Conservation (phyloP, 1,140 invertebrate species). For the Saxidomus purpurata region DNA sequence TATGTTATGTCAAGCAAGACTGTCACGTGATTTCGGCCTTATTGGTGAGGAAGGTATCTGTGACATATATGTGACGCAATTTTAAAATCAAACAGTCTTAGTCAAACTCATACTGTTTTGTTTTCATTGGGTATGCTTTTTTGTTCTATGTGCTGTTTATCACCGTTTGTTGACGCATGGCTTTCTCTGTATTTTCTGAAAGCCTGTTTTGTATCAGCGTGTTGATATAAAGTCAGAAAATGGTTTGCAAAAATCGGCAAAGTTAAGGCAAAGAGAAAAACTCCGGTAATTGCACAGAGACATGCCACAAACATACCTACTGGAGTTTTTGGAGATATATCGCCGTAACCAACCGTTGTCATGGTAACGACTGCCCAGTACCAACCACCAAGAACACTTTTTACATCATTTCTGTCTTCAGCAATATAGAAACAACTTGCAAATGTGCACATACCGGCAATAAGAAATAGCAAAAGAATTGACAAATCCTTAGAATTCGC, state of each 20-base stretch:
- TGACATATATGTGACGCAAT: no score
- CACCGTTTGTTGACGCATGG: no score
- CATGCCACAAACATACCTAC: conserved; percentile 97
- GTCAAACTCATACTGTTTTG: no score
- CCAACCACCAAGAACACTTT: conserved; percentile 46
- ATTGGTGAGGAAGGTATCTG: no score
- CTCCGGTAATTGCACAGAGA: conserved; percentile 96
- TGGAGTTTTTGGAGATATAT: conserved; percentile 71
- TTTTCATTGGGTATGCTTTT: no score
- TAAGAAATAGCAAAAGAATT: neutral
- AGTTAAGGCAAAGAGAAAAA: conserved; percentile 97
- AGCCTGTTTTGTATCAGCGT: neutral
- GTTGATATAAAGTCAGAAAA: conserved; percentile 3
- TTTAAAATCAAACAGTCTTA: no score
- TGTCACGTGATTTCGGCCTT: no score
- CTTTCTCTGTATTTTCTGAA: neutral
- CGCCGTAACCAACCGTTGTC: conserved; percentile 98
- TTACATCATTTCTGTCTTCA: neutral
- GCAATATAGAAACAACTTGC: conserved; percentile 33
- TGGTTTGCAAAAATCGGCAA: conserved; percentile 97
- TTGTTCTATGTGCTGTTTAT: no score
- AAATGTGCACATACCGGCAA: conserved; percentile 33
- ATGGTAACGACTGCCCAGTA: conserved; percentile 96
- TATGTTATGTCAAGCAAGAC: no score
- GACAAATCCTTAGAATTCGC: neutral